These are phyloP conservation scores for Oscheius onirici DNA, from an alignment of 2,888 invertebrate species.

Conservation along the genomic window DNA sequence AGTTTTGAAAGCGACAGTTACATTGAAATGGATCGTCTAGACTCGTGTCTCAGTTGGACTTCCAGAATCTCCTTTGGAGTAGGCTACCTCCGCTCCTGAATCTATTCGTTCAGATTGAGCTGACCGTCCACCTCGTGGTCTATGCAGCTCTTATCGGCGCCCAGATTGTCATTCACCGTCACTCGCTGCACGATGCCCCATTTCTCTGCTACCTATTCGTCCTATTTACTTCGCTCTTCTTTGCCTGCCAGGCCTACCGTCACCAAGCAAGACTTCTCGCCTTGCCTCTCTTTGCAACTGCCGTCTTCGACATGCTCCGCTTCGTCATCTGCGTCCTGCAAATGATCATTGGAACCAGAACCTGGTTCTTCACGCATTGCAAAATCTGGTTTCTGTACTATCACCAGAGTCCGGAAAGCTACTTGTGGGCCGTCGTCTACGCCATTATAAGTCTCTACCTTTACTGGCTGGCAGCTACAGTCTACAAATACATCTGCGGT, in stretches of 20 bases:
- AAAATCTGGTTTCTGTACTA: slow-evolving; percentile 1
- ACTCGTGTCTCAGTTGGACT: too few relatives aligned
- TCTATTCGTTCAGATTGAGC: background rate
- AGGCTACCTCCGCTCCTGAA: background rate
- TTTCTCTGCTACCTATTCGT: background rate
- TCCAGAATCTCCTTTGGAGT: background rate
- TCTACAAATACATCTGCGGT: background rate
- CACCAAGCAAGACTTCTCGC: background rate
- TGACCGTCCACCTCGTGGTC: background rate
- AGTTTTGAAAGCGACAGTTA: too few relatives aligned
- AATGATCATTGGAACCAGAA: background rate
- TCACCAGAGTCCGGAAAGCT: background rate
- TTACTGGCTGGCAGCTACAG: background rate
- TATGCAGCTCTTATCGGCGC: background rate
- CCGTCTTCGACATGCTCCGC: slow-evolving; percentile 1
- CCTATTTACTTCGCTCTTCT: background rate
- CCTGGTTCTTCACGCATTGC: background rate
- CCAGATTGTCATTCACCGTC: background rate
- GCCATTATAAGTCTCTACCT: background rate
- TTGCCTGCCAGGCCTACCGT: background rate
- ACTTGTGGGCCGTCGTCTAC: slow-evolving; percentile 1
- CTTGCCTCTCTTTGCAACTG: background rate
- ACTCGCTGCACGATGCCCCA: background rate
- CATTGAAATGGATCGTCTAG: too few relatives aligned
- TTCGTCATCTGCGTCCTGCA: background rate